These are phyloP conservation scores for Microctonus brassicae DNA, from an alignment of 2,888 invertebrate genomes.

Conservation along the genomic window DNA sequence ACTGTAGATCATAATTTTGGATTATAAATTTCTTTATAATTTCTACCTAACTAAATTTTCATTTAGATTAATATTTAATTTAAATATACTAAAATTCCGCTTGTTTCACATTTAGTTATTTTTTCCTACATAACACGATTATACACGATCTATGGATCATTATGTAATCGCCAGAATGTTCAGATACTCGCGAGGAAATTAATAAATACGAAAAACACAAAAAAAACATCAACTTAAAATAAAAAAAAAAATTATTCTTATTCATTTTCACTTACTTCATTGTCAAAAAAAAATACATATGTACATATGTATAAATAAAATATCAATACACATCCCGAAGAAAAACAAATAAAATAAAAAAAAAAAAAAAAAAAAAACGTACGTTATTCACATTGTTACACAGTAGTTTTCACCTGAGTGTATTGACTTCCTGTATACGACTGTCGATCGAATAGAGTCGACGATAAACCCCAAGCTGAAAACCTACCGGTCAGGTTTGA, in stretches of 20 bases:
- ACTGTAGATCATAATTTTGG: no score
- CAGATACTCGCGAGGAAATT: background rate
- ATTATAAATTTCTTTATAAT: no score
- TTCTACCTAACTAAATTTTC: no score
- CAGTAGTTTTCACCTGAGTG: conserved; percentile 41
- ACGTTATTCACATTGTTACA: conserved; percentile 22
- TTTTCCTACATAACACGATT: background rate
- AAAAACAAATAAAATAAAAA: background rate
- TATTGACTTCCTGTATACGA: conserved; percentile 56
- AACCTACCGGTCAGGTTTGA: conserved; percentile 54
- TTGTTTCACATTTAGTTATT: background rate
- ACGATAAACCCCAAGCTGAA: conserved; percentile 41
- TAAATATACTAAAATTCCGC: background rate
- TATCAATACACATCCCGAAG: no score
- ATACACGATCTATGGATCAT: background rate
- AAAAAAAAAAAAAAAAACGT: background rate
- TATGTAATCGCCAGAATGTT: background rate
- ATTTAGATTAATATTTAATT: background rate
- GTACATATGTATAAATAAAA: no score
- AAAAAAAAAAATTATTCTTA: background rate
- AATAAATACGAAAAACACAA: background rate
- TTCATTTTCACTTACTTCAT: background rate
- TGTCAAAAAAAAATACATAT: background rate
- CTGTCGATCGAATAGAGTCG: conserved; percentile 55
- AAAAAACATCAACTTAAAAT: background rate